Conservation (phyloP, 2,113 vertebrate genomes). For the Megaptera novaeangliae region DNA sequence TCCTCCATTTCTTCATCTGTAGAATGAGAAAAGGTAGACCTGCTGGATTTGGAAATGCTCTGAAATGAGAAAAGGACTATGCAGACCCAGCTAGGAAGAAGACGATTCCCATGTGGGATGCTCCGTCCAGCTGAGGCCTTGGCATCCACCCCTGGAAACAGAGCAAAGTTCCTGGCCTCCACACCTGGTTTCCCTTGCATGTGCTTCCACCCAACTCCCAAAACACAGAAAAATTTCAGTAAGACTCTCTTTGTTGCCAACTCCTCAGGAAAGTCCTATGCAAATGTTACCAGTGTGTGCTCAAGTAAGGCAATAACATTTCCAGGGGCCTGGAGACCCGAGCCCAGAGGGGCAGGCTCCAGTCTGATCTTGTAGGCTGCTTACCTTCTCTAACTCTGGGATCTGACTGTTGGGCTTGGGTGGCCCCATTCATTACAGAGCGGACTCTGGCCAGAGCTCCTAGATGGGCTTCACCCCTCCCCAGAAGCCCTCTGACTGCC, state of each 20-base stretch:
- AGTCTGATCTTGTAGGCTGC: not conserved
- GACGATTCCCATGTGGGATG: not conserved
- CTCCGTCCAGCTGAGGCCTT: not conserved
- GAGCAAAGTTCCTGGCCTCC: not conserved
- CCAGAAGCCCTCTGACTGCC: not conserved
- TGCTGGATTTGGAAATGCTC: not conserved
- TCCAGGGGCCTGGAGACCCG: conserved; percentile 6
- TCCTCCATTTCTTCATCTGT: not conserved
- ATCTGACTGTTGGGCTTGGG: not conserved
- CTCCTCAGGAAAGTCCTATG: conserved; percentile 39
- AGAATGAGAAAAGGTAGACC: not conserved
- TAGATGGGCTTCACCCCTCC: not conserved
- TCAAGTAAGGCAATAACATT: not conserved
- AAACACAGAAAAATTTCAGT: conserved; percentile 23
- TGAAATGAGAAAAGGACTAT: not conserved
- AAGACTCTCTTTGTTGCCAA: not conserved
- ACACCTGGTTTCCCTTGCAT: not conserved
- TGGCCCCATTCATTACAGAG: not conserved
- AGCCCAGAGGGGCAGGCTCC: not conserved
- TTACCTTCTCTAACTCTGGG: not conserved
- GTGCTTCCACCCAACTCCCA: not conserved
- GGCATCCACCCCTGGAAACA: not conserved
- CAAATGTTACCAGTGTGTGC: conserved; percentile 30
- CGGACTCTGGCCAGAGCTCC: not conserved
- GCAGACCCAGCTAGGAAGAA: not conserved